Percentiles rank a stretch among this genome's conserved stretches.
phyloP scores from a whole-genome alignment of 1,140 invertebrate genomes.

The Oedothorax gibbosus region DNA sequence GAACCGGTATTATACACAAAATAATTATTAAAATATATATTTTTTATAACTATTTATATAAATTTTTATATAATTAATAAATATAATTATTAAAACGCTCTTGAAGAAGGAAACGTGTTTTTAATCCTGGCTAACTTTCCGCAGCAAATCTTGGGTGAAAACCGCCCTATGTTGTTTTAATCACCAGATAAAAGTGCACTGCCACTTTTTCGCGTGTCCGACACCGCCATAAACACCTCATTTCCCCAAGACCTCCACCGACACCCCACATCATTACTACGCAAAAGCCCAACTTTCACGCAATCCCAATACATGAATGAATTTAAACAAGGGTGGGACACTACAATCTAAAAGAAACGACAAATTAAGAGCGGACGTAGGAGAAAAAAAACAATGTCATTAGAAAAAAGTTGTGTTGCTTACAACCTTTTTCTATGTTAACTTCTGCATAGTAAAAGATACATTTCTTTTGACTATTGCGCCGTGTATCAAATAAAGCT shows the following conservation, averaged over 20 bases:
- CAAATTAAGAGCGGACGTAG: not conserved
- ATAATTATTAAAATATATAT: no score
- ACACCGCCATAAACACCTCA: constrained; percentile 28
- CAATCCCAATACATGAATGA: constrained; percentile 32
- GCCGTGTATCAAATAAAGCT: constrained; percentile 23
- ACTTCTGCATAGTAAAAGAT: constrained; percentile 9
- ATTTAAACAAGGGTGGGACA: constrained; percentile 16
- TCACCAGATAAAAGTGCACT: not conserved
- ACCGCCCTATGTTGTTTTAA: no score
- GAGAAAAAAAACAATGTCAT: not conserved
- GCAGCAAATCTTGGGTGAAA: no score
- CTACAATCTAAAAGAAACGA: constrained; percentile 3
- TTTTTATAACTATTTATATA: no score
- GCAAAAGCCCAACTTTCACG: constrained; percentile 15
- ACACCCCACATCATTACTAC: not conserved
- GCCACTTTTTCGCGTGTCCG: not conserved
- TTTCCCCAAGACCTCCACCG: constrained; percentile 28
- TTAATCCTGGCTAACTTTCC: no score
- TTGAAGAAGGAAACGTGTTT: no score
- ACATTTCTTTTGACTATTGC: constrained; percentile 28
- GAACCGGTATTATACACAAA: no score
- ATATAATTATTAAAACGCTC: no score
- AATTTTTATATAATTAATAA: no score
- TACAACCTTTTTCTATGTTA: constrained; percentile 23
- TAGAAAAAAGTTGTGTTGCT: constrained; percentile 15